Evolutionary conservation across 2,888 invertebrate species (phyloP).

Genomic region (Ophion obscuratus): DNA sequence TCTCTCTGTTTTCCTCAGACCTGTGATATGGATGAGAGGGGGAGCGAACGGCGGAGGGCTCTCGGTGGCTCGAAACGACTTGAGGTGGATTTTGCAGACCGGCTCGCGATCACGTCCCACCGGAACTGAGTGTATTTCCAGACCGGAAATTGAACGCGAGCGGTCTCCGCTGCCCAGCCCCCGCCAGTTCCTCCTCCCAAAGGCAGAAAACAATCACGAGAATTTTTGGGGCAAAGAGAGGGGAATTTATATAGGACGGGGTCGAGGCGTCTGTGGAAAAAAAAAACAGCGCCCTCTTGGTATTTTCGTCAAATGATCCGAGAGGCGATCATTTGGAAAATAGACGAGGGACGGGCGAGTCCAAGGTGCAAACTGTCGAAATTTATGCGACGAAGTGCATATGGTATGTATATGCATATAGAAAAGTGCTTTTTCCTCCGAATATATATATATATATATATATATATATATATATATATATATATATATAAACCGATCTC

Average conservation of each 20-base stretch:
- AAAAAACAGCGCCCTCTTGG: constrained; percentile 20
- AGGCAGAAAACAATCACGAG: constrained; percentile 78
- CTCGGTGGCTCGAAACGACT: constrained; percentile 23
- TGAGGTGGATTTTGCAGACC: constrained; percentile 40
- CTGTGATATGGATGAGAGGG: constrained; percentile 78
- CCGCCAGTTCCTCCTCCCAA: constrained; percentile 63
- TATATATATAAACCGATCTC: constrained; percentile 12
- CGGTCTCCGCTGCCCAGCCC: constrained; percentile 51
- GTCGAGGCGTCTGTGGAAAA: constrained; percentile 12
- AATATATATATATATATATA: constrained; percentile 5
- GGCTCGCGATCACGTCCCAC: constrained; percentile 59
- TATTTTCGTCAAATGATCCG: constrained; percentile 29
- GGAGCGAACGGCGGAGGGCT: constrained; percentile 27
- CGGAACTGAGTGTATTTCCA: constrained; percentile 66
- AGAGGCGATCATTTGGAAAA: constrained; percentile 8
- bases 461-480: too few relatives aligned
- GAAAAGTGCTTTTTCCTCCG: constrained; percentile 36
- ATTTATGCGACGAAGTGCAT: constrained; percentile 18
- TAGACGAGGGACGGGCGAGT: not conserved
- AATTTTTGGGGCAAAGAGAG: constrained; percentile 36
- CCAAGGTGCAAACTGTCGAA: not conserved
- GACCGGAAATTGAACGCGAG: constrained; percentile 65
- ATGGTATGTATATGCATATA: constrained; percentile 9
- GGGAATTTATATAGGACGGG: constrained; percentile 37
- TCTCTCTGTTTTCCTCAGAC: constrained; percentile 77